Base-by-base conservation (phyloP, 2,113 vertebrate genomes). In the Regulus satrapa region DNA sequence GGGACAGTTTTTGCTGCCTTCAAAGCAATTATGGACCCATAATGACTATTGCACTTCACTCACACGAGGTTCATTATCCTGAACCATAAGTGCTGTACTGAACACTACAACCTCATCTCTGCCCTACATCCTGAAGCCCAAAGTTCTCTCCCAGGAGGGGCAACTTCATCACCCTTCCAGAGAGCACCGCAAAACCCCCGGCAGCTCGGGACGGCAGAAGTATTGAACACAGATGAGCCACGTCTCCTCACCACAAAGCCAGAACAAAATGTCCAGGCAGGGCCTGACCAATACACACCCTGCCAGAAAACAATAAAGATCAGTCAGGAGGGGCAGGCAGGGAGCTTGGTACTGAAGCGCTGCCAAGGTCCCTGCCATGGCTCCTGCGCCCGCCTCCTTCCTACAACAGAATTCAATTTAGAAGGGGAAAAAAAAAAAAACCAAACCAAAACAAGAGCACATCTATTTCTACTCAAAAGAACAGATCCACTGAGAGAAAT, bases 21-120 rank as follows among this genome's bases (percentile, higher is more conserved):
- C 38, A 45, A 48, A 69, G 40, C 45, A 51, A 23, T 12, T 15
- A 48, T 0, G 0, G 55, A 76, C 66, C 49, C 55, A 4, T 14
- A 76, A 54, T 26, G 68, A 28, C 46, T 54, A 32, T 0, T 81
- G 17, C 46, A 36, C 34, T 52, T 71, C 1, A 2, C 23, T 38
- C 32, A 29, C 46, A 23, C 0, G 2, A 41, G 41, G 10, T 18
- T 63, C 48, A 18, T 6, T 34, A 58, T 1, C 32, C 38, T 3
- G 5, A 79, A 9, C n/a, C 6, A 0, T 3, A 63, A 68, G 0
- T 38, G 25, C 24, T 41, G 9, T 3, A 11, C 0, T 34, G 29
- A 69, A 43, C 24, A 9, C 10, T 6, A 17, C 7, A 58, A 43
- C 31, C 38, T 56, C 36, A 23, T 8, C 7, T 55, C 56, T 78